Conservation (phyloP, 2,888 invertebrate species). For the Embidobia sp. region DNA sequence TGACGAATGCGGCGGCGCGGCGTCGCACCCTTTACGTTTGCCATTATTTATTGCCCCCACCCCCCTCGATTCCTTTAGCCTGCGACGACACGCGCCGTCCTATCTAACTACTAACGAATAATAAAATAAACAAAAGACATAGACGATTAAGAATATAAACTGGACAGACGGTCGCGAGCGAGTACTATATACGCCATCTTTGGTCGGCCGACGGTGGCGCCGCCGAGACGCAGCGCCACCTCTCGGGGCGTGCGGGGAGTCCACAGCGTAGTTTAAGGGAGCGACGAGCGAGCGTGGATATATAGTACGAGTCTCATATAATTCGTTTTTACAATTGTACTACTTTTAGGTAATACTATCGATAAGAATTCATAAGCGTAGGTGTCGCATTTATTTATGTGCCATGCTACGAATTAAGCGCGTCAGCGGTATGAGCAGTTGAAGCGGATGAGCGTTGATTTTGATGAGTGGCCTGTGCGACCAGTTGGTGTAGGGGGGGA, state of each 20-base stretch:
- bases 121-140: constrained; percentile 65
- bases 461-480: constrained; percentile 45
- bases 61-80: too few relatives aligned
- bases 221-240: constrained; percentile 26
- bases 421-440: constrained; percentile 59
- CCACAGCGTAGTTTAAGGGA: constrained; percentile 44
- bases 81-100: constrained; percentile 56
- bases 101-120: constrained; percentile 68
- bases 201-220: constrained; percentile 45
- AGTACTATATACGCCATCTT: constrained; percentile 61
- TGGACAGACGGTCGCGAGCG: constrained; percentile 78
- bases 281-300: constrained; percentile 59
- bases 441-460: constrained; percentile 42
- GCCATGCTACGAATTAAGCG: constrained; percentile 69
- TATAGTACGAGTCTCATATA: constrained; percentile 74
- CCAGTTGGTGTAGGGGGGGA: constrained; percentile 23
- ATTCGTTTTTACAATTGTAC: constrained; percentile 79
- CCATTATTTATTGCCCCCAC: too few relatives aligned
- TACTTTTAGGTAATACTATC: constrained; percentile 76
- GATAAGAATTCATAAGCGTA: constrained; percentile 71
- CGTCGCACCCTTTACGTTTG: neutral
- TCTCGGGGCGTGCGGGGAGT: too few relatives aligned
- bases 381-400: constrained; percentile 77
- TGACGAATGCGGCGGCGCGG: neutral
- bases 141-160: constrained; percentile 73